Base-by-base conservation (phyloP, 1,140 invertebrate species). In the Aphaenogaster floridana region DNA sequence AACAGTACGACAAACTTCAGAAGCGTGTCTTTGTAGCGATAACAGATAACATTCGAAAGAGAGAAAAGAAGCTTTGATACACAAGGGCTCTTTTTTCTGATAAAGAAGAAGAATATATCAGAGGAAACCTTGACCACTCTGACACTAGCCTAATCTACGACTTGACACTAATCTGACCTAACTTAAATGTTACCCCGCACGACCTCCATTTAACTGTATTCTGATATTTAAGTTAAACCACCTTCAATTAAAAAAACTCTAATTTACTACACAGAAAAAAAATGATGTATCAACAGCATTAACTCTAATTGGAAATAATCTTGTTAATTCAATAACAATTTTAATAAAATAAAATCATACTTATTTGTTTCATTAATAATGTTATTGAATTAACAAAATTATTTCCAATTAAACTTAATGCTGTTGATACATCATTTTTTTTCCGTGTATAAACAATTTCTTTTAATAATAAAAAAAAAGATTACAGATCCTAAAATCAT, bases 71-170 rank as follows among this genome's bases (percentile, higher is more conserved):
- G 6, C 8, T 57, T 9, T 4, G 36, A 59, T 76, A 76, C n/a
- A 76, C n/a, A 76, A 59, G 50, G 3, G 36, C 59, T 59, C 52
- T 76, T 36, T 76, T 59, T 63, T 45, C 21, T 64, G 42, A 78
- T 78, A 64, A 78, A n/a, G 28, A 64, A 36, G 42, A 48, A 78
- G 17, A 28, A 76, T 76, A 59, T 59, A 77, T 77, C 72, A 39
- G 17, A n/a, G 21, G 3, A 63, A 48, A 64, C 59, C 76, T 78
- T 78, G 57, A 78, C 39, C 59, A 64, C 11, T 36, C 39, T 48
- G 76, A 78, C 76, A 78, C 21, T 61, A 64, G 28, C 1, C 45
- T 52, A 69, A 80, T 69, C 78, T 21, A 42, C n/a, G 48, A 79
- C 34, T 52, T 66, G 61, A 52, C 78, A 39, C 17, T 54, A 80